Evolutionary conservation across 2,113 vertebrate species (phyloP), one percentile per base, ranked within the genome.

Genomic region (Trematomus loennbergii): DNA sequence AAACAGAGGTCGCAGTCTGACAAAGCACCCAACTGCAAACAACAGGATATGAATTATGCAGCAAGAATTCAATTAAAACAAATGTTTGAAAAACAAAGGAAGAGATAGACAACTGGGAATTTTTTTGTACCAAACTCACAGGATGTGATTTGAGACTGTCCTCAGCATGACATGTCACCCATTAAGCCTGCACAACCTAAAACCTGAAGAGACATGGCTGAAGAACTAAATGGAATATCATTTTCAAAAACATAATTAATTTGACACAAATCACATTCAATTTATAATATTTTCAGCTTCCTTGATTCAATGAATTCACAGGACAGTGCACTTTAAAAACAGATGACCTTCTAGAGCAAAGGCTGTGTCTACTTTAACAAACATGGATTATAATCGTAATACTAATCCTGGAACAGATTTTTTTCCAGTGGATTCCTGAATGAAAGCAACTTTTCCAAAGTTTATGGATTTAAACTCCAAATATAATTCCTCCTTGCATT

Each of bases 31-130:
- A 36, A 91, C 82, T 87, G 87, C 89, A 89, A 93, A 94, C 84
- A 95, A 94, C 93, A 95, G 94, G 94, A 95, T 94, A 89, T 92
- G 92, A 92, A 95, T 94, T 94, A 94, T 91, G 93, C 90, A 95
- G 92, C 87, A 93, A 93, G 86, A 94, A 94, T 94, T 92, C 75
- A 84, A 87, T 93, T 93, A 84, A 89, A 93, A 92, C 84, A 93
- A 92, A 92, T 88, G 83, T 90, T 89, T 90, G 22, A 82, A 85
- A 92, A 94, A 92, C 88, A 93, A 94, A 90, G 87, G 89, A 91
- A 84, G 87, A 80, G 85, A 88, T 67, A 87, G 81, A 84, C 84
- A 40, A 85, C 83, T 82, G 70, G 84, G 83, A 90, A 82, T 63
- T 82, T 89, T 75, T 66, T 64, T 86, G 72, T 79, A 64, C 78